These are phyloP conservation scores for Schizotus pectinicornis DNA, from an alignment of 2,888 invertebrate species.

Conservation along the genomic window DNA sequence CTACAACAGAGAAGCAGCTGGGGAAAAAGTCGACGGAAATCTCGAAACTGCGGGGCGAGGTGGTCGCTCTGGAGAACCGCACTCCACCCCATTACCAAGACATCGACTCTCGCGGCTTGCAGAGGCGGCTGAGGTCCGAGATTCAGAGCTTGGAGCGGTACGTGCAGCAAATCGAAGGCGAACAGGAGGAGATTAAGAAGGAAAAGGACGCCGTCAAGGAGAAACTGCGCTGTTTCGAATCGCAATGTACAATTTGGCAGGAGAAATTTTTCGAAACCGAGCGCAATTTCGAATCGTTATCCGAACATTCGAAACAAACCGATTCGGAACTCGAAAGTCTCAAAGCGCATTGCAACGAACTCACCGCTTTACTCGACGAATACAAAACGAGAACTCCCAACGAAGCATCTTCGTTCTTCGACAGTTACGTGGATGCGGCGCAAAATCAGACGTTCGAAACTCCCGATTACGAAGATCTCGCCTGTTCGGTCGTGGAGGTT, in stretches of 20 bases:
- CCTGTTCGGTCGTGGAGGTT: conserved; percentile 56
- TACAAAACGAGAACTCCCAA: conserved; percentile 37
- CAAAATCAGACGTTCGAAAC: not conserved
- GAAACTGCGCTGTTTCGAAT: conserved; percentile 57
- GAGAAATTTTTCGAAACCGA: conserved; percentile 48
- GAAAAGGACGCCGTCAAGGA: conserved; percentile 62
- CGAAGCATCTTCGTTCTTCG: conserved; percentile 34
- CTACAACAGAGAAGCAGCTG: conserved; percentile 49
- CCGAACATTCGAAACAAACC: conserved; percentile 45
- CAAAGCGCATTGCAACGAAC: conserved; percentile 48
- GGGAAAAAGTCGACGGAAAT: conserved; percentile 55
- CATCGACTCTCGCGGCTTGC: conserved; percentile 41
- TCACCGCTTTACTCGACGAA: conserved; percentile 60
- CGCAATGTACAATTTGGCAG: conserved; percentile 48
- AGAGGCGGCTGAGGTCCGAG: conserved; percentile 57
- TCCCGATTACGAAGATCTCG: conserved; percentile 48
- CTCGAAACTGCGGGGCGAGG: conserved; percentile 52
- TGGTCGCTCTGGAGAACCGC: conserved; percentile 44
- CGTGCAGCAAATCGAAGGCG: conserved; percentile 60
- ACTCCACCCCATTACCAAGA: conserved; percentile 51
- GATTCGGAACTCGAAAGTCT: conserved; percentile 44
- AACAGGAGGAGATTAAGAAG: conserved; percentile 61
- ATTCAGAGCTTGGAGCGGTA: conserved; percentile 63
- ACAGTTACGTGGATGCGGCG: conserved; percentile 30
- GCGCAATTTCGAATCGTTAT: conserved; percentile 41